phyloP scores from a whole-genome alignment of 2,888 invertebrate species.

The Watsonalla cultraria region DNA sequence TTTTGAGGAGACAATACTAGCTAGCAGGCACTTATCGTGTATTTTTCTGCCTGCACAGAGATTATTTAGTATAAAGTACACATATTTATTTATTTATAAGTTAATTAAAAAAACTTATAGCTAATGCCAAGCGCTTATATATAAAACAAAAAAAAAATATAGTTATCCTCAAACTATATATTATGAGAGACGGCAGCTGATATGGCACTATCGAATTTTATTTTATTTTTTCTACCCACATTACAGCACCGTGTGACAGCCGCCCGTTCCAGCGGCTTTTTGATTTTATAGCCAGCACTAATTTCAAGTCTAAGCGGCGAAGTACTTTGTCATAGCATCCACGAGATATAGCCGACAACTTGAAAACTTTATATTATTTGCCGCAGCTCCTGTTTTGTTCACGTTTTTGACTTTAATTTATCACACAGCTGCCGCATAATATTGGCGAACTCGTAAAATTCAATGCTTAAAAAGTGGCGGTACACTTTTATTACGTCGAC shows the following conservation, averaged over 20 bases:
- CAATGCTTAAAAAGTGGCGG: neutral
- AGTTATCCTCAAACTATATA: too few species aligned
- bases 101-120: too few species aligned
- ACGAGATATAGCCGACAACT: conserved; percentile 24
- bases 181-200: too few species aligned
- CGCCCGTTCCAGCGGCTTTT: conserved; percentile 30
- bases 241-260: conserved; percentile 22
- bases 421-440: neutral
- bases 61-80: too few species aligned
- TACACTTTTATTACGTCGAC: neutral
- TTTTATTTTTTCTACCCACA: neutral
- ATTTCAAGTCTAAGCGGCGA: conserved; percentile 46
- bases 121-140: too few species aligned
- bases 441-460: neutral
- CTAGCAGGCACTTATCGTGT: too few species aligned
- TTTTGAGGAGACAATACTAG: too few species aligned
- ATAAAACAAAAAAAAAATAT: too few species aligned
- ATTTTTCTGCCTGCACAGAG: too few species aligned
- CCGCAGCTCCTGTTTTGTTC: conserved; percentile 5
- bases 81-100: too few species aligned
- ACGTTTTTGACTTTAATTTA: neutral
- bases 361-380: conserved; percentile 15
- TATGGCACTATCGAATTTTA: too few species aligned
- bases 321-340: conserved; percentile 46
- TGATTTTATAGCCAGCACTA: conserved; percentile 58